phyloP scores from a whole-genome alignment of 2,888 invertebrate species.

The Archips xylosteana region DNA sequence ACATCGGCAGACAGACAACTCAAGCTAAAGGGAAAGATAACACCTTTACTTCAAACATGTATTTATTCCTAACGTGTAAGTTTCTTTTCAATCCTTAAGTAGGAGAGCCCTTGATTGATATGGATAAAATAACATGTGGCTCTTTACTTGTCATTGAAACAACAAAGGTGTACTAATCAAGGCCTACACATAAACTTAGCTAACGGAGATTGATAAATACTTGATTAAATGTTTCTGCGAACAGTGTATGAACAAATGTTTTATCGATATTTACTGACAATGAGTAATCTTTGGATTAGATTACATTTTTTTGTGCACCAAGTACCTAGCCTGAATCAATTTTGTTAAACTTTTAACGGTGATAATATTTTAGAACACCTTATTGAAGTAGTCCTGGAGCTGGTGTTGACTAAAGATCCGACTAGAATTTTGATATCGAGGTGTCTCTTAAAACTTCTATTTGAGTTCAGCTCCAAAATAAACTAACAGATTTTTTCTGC shows the following conservation, averaged over 20 bases:
- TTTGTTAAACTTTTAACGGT: background rate
- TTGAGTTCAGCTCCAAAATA: background rate
- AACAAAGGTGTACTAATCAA: background rate
- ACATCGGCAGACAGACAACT: constrained; percentile 66
- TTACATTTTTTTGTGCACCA: constrained; percentile 6
- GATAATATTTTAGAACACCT: background rate
- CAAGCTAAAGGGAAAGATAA: constrained; percentile 61
- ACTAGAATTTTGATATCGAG: background rate
- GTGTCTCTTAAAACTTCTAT: background rate
- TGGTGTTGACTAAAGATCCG: background rate
- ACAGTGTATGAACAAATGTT: background rate
- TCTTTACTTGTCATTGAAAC: background rate
- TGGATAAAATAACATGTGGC: background rate
- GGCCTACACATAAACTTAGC: background rate
- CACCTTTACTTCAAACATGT: constrained; percentile 56
- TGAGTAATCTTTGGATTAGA: constrained; percentile 2
- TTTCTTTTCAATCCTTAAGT: background rate
- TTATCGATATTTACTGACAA: constrained; percentile 25
- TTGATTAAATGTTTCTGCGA: constrained; percentile 22
- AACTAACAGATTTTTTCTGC: no score
- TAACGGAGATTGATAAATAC: constrained; percentile 11
- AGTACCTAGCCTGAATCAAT: background rate
- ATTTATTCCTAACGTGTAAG: background rate
- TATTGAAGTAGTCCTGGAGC: background rate
- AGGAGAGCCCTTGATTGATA: background rate